Conservation (phyloP, 2,888 invertebrate species). For the Bruchidius siliquastri region DNA sequence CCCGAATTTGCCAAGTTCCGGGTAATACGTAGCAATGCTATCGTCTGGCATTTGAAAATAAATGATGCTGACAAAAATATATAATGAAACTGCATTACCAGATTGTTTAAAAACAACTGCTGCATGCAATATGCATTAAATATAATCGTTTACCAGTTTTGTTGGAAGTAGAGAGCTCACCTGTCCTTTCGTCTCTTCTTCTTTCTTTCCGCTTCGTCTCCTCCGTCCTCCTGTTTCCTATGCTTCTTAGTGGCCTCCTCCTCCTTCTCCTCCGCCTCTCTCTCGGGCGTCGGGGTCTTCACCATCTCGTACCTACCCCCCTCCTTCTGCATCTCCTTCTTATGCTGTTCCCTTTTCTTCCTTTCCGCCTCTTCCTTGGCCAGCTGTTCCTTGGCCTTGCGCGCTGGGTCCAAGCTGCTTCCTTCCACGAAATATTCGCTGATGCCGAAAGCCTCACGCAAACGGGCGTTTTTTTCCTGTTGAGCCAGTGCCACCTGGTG, state of each 20-base stretch:
- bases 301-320: conserved; percentile 65
- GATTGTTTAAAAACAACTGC: no score
- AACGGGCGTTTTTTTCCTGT: conserved; percentile 88
- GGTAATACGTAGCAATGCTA: no score
- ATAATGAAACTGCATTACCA: no score
- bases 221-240: conserved; percentile 41
- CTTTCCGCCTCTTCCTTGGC: conserved; percentile 45
- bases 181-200: conserved; percentile 69
- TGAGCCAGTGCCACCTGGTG: conserved; percentile 96
- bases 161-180: neutral
- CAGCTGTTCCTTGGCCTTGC: conserved; percentile 57
- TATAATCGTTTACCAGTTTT: no score
- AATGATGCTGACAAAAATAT: no score
- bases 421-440: conserved; percentile 92
- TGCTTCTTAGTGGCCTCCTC: conserved; percentile 22
- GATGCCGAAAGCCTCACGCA: conserved; percentile 93
- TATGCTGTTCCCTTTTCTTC: conserved; percentile 48
- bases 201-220: conserved; percentile 55
- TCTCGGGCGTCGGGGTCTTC: conserved; percentile 68
- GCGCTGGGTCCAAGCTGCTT: conserved; percentile 81
- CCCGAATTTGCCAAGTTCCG: no score
- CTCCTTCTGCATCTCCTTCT: conserved; percentile 48
- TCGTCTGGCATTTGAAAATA: no score
- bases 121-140: no score
- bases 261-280: conserved; percentile 18